Evolutionary conservation across 2,888 invertebrate genomes (phyloP).

Genomic region (Dyspetes luteomarginatus): DNA sequence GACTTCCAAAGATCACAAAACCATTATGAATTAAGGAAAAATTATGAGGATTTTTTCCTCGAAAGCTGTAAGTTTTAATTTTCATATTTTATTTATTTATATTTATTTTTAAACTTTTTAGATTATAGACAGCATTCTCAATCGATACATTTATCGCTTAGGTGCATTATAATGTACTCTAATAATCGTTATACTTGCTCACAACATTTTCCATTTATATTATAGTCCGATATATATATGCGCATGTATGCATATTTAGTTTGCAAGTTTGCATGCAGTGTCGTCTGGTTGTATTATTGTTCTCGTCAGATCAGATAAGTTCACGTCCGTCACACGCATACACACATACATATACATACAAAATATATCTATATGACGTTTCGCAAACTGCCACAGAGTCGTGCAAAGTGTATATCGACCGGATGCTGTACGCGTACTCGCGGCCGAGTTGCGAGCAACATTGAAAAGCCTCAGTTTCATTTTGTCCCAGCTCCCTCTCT

Average conservation of each 20-base stretch:
- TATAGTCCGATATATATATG: constrained; percentile 17
- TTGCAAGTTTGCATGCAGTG: constrained; percentile 18
- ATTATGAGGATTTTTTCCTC: too few species aligned
- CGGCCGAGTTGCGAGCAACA: constrained; percentile 54
- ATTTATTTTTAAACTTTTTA: neutral
- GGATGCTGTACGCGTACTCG: constrained; percentile 45
- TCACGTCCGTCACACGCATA: neutral
- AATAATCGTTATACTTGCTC: neutral
- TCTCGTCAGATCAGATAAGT: constrained; percentile 57
- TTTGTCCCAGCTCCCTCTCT: constrained; percentile 31
- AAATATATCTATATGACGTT: constrained; percentile 12
- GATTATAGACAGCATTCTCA: neutral
- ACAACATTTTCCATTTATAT: constrained; percentile 9
- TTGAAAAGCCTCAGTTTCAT: constrained; percentile 15
- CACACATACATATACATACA: neutral
- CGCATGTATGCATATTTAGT: constrained; percentile 1
- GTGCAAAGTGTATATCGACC: constrained; percentile 39
- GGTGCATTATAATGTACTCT: neutral
- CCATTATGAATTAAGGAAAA: too few species aligned
- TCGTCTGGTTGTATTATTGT: constrained; percentile 38
- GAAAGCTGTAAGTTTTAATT: too few species aligned
- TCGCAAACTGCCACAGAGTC: constrained; percentile 18
- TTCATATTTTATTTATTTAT: too few species aligned
- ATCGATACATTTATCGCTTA: neutral
- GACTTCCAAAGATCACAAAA: too few species aligned